Percentiles rank a stretch among this genome's conserved stretches.
phyloP scores from a whole-genome alignment of 2,113 vertebrate species.

The Thinocorus orbignyianus region DNA sequence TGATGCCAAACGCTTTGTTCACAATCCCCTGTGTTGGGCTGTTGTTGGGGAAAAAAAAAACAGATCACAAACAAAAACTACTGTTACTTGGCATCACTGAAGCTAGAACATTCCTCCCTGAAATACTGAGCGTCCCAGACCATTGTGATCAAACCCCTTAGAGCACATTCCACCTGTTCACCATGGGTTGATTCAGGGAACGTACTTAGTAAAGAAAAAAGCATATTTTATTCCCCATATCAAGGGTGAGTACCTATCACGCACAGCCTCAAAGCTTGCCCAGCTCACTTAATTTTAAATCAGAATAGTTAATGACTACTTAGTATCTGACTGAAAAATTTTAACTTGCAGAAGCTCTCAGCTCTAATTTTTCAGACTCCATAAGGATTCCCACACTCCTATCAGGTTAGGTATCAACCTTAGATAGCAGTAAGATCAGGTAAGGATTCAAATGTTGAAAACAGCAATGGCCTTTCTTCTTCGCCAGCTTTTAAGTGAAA shows the following conservation, averaged over 20 bases:
- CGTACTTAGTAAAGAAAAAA: neutral
- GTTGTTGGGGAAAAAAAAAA: neutral
- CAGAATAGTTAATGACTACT: neutral
- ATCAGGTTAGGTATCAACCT: neutral
- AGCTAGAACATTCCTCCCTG: neutral
- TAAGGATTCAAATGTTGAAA: neutral
- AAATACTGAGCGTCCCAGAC: neutral
- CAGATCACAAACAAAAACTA: neutral
- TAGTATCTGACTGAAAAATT: neutral
- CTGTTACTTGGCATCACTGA: neutral
- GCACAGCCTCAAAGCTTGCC: neutral
- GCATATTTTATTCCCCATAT: neutral
- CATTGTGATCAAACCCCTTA: neutral
- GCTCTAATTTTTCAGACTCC: neutral
- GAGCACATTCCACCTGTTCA: neutral
- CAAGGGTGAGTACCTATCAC: neutral
- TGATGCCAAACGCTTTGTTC: slow-evolving; percentile 98
- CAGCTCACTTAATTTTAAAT: neutral
- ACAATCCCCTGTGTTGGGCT: slow-evolving; percentile 98
- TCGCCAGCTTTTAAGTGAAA: neutral
- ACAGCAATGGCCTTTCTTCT: neutral
- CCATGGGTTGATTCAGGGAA: neutral
- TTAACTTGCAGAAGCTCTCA: neutral
- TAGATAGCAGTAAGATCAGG: neutral
- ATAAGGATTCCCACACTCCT: neutral